These are phyloP conservation scores for Caenorhabditis afra DNA, from an alignment of 2,888 invertebrate species.

Conservation along the genomic window DNA sequence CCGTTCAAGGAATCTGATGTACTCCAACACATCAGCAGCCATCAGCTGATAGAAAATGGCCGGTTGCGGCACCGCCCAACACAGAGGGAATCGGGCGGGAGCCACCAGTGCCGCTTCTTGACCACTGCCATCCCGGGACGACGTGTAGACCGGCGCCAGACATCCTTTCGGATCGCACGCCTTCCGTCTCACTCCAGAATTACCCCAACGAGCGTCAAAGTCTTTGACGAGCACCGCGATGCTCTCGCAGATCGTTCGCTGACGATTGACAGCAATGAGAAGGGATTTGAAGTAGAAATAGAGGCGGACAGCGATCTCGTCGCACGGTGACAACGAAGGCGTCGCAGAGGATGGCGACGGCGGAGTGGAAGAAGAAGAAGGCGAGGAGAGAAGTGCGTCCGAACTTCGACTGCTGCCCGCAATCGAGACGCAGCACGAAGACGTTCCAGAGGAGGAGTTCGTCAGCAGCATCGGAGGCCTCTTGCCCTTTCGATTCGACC, in stretches of 20 bases:
- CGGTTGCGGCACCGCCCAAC: constrained; percentile 68
- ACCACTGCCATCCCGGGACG: no score
- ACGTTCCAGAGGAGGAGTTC: not conserved
- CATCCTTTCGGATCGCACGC: constrained; percentile 61
- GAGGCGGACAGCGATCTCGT: constrained; percentile 57
- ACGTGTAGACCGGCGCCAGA: constrained; percentile 54
- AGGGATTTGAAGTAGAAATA: constrained; percentile 66
- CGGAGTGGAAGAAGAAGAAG: constrained; percentile 5
- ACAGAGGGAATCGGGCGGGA: constrained; percentile 45
- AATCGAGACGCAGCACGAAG: constrained; percentile 23
- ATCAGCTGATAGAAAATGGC: constrained; percentile 60
- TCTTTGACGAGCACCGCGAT: constrained; percentile 54
- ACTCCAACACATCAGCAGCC: constrained; percentile 49
- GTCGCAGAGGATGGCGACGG: constrained; percentile 3
- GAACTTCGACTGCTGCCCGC: constrained; percentile 37
- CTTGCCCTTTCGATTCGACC: constrained; percentile 37
- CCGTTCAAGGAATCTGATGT: constrained; percentile 61
- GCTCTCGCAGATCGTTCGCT: constrained; percentile 54
- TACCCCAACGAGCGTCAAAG: constrained; percentile 62
- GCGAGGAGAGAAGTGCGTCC: not conserved
- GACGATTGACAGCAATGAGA: constrained; percentile 49
- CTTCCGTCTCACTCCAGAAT: constrained; percentile 49
- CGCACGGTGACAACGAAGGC: constrained; percentile 11
- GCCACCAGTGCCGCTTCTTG: not conserved
- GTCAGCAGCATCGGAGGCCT: no score